Base-by-base conservation (phyloP, 2,113 vertebrate species). In the Petroica traversi region DNA sequence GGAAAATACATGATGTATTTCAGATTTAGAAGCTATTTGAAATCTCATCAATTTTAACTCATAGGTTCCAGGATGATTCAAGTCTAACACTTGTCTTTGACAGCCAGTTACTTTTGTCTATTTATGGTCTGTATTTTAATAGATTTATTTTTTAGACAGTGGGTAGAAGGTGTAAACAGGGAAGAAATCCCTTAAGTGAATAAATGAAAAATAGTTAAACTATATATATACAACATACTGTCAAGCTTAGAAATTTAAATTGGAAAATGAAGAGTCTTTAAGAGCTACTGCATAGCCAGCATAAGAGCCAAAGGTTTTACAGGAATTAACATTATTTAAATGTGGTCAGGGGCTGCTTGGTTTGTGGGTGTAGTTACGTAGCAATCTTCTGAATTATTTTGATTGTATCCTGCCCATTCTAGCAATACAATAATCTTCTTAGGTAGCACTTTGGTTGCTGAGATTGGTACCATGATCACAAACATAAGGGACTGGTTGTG, bases 1-100 rank as follows among this genome's bases (percentile, higher is more conserved):
- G 94, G 93, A 94, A 96, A 83, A 91, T 33, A 75, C 0, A 0
- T 49, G 8, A 80, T 75, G 19, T 51, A 80, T 85, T 95, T 94
- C 80, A 92, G 76, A 76, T 29, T 75, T 93, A 85, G 55, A 92
- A 76, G 49, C 45, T 82, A 51, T 88, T 86, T 91, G 62, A 94
- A 94, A 76, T 85, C 29, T 58, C 14, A 4, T 92, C 54, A 62
- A 6, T 88, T 96, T 91, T 85, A 94, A 82, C 64, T 89, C 91
- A 68, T 46, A 73, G 41, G 54, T 64, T 95, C 85, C 87, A 94
- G 81, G 45, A 73, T 80, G 74, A 64, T 89, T 91, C 38, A 62
- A 85, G 19, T 46, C 45, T 75, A 80, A 83, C 26, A 43, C 55
- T 88, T 76, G 8, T 36, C 71, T 64, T 26, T 83, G 38, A 87